Conservation (phyloP, 2,797 vertebrate species). For the Sebastolobus alascanus region DNA sequence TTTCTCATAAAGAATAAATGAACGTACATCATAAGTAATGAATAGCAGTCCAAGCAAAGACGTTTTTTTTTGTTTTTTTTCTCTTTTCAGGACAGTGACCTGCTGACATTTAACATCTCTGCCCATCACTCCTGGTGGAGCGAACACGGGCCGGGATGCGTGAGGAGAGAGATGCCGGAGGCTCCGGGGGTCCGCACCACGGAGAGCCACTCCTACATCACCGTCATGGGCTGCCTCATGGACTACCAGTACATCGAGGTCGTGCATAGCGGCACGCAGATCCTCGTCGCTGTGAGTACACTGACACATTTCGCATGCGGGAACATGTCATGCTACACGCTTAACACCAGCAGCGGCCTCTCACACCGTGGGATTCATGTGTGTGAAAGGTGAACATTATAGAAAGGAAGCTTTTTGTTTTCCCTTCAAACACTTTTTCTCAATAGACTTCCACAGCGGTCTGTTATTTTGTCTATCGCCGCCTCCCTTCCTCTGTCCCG, state of each 20-base stretch:
- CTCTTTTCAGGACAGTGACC: constrained; percentile 88
- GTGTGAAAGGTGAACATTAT: constrained; percentile 22
- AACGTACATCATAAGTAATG: constrained; percentile 17
- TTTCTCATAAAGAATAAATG: constrained; percentile 31
- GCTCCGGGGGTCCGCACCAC: constrained; percentile 77
- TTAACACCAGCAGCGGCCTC: not conserved
- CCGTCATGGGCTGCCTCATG: constrained; percentile 89
- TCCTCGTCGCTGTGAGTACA: constrained; percentile 89
- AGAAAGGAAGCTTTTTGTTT: constrained; percentile 48
- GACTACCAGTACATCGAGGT: constrained; percentile 93
- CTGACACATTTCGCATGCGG: not conserved
- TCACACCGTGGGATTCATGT: not conserved
- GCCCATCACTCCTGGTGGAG: constrained; percentile 93
- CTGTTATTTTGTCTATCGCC: constrained; percentile 53
- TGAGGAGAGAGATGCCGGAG: constrained; percentile 83
- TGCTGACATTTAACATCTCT: constrained; percentile 94
- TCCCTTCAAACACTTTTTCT: constrained; percentile 30
- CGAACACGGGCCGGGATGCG: constrained; percentile 91
- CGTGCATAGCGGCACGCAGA: constrained; percentile 91
- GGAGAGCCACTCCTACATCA: constrained; percentile 89
- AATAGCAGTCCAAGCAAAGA: constrained; percentile 5
- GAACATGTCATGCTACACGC: constrained; percentile 19
- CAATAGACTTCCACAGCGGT: not conserved
- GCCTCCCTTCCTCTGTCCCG: constrained; percentile 47
- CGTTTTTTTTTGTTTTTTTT: constrained; percentile 4